Conservation (phyloP, 2,113 vertebrate species). For the Suncus etruscus region DNA sequence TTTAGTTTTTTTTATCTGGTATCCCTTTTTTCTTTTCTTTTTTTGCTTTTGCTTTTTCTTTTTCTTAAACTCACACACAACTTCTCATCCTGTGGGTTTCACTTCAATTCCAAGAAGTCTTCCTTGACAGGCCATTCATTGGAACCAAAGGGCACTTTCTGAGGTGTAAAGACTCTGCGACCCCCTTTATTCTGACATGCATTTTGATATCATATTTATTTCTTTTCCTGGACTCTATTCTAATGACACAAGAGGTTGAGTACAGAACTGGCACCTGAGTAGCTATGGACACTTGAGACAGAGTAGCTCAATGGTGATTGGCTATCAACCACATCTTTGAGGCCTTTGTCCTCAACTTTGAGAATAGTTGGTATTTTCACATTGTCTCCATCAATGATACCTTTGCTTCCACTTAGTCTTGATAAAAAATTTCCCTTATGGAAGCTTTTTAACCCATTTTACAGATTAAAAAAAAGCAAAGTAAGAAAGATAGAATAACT, state of each 20-base stretch:
- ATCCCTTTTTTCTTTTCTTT: neutral
- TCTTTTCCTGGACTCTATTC: neutral
- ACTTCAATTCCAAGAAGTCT: neutral
- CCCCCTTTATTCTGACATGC: neutral
- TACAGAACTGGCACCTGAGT: neutral
- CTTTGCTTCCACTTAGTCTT: neutral
- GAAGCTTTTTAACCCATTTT: neutral
- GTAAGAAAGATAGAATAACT: neutral
- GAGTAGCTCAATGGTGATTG: neutral
- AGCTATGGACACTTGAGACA: neutral
- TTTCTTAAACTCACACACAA: neutral
- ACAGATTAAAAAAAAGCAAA: neutral
- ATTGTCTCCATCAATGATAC: neutral
- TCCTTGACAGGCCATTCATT: neutral
- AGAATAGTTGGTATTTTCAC: neutral
- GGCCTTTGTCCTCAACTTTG: neutral
- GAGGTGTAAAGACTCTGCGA: neutral
- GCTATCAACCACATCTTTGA: neutral
- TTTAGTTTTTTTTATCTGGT: neutral
- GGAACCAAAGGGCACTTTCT: neutral
- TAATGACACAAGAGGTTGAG: neutral
- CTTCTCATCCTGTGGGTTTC: neutral
- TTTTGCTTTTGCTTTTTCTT: neutral
- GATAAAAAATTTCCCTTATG: neutral
- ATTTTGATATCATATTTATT: slow-evolving; percentile 11